Evolutionary conservation across 2,888 invertebrate species (phyloP).

Genomic region (Campaea margaritaria): DNA sequence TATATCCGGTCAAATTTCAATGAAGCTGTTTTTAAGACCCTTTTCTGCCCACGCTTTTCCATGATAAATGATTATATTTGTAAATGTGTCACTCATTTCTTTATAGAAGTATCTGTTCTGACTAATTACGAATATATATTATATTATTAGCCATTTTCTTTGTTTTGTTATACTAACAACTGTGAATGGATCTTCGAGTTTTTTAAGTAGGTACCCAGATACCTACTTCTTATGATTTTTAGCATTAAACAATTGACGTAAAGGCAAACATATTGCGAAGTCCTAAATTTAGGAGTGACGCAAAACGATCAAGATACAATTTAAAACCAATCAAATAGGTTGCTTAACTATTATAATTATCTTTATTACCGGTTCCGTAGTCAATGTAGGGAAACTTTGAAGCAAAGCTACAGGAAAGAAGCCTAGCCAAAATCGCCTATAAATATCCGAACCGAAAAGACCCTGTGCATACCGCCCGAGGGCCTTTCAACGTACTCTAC

Average conservation of each 20-base stretch:
- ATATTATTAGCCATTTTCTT: neutral
- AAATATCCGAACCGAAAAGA: neutral
- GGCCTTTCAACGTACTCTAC: constrained; percentile 15
- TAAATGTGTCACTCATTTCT: constrained; percentile 9
- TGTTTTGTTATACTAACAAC: neutral
- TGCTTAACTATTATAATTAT: too few relatives aligned
- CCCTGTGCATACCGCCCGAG: neutral
- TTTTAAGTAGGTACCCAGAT: too few relatives aligned
- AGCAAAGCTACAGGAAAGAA: too few relatives aligned
- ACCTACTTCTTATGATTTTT: too few relatives aligned
- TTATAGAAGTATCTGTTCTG: constrained; percentile 4
- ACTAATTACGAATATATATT: neutral
- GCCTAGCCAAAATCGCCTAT: neutral
- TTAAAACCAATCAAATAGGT: too few relatives aligned
- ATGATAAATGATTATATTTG: constrained; percentile 10
- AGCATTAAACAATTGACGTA: too few relatives aligned
- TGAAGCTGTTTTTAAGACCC: constrained; percentile 7
- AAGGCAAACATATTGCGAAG: too few relatives aligned
- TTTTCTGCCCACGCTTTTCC: constrained; percentile 29
- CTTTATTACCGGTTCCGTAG: too few relatives aligned
- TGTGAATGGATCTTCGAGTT: too few relatives aligned
- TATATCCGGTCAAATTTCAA: constrained; percentile 4
- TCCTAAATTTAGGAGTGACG: too few relatives aligned
- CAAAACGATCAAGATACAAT: too few relatives aligned
- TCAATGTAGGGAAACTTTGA: too few relatives aligned